Conservation (phyloP, 30 jellyfish, hydroid and myxozoan species). For the Pelagia noctiluca region DNA sequence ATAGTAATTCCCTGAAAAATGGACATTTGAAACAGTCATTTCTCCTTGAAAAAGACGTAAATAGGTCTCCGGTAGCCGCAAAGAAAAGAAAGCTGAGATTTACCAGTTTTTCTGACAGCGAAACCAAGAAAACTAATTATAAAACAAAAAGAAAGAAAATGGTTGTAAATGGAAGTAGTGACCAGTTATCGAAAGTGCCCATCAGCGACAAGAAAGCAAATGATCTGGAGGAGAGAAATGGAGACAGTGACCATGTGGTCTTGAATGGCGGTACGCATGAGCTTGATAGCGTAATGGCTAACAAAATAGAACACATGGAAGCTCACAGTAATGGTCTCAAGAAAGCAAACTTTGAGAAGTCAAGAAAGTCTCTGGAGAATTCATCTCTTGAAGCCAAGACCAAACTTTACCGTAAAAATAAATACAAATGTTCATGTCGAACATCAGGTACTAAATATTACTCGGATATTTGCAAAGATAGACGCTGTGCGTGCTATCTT, state of each 20-base stretch:
- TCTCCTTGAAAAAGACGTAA: slow-evolving; percentile 7
- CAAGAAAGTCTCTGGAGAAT: background rate
- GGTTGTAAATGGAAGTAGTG: background rate
- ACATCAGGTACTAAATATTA: slow-evolving; percentile 61
- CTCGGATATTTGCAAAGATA: slow-evolving; percentile 77
- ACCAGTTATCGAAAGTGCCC: background rate
- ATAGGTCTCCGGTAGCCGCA: background rate
- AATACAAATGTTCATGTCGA: slow-evolving; percentile 81
- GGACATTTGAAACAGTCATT: background rate
- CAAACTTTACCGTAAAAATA: slow-evolving; percentile 37
- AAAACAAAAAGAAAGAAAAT: background rate
- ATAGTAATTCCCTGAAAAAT: background rate
- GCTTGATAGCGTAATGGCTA: no score
- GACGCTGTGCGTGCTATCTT: slow-evolving; percentile 83
- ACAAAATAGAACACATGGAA: background rate
- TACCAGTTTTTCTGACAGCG: background rate
- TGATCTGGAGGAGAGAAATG: background rate
- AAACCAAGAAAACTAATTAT: background rate
- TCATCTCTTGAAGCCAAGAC: background rate
- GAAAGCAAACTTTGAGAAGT: background rate
- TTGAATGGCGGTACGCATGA: background rate
- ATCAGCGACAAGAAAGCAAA: background rate
- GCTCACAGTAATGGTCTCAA: background rate
- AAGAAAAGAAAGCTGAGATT: background rate
- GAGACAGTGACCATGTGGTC: background rate